Conservation (phyloP, 2,888 invertebrate species). For the Hirtodrosophila cameraria region DNA sequence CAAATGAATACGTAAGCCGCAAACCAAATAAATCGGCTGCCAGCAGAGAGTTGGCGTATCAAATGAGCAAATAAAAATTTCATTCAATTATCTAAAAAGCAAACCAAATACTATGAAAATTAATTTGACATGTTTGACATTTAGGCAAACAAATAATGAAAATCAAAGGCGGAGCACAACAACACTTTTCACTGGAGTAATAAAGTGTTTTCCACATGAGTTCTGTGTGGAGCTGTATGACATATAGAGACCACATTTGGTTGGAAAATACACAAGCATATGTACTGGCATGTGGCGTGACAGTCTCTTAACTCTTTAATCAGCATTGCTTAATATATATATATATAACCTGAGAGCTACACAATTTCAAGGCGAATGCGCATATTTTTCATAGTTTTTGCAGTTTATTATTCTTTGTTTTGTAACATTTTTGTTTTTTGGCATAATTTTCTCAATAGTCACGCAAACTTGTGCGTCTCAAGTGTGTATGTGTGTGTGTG, state of each 20-base stretch:
- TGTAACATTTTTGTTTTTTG: slow-evolving; percentile 22
- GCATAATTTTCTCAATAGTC: slow-evolving; percentile 62
- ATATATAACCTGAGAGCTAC: slow-evolving; percentile 7
- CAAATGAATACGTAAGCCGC: slow-evolving; percentile 1
- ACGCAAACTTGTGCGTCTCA: slow-evolving; percentile 59
- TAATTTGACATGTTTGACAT: slow-evolving; percentile 77
- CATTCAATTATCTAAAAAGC: slow-evolving; percentile 75
- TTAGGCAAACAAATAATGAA: slow-evolving; percentile 57
- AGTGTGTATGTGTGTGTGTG: slow-evolving; percentile 26
- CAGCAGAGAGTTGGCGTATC: slow-evolving; percentile 9
- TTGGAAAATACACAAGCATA: slow-evolving; percentile 33
- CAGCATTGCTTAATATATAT: slow-evolving; percentile 40
- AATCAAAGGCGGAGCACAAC: slow-evolving; percentile 38
- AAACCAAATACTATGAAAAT: slow-evolving; percentile 61
- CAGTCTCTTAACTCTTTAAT: slow-evolving; percentile 76
- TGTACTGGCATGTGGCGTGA: slow-evolving; percentile 54
- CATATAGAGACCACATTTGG: slow-evolving; percentile 44
- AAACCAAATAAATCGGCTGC: slow-evolving; percentile 30
- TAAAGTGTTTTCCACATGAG: slow-evolving; percentile 21
- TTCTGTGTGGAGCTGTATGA: slow-evolving; percentile 1
- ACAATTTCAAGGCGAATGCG: slow-evolving; percentile 56
- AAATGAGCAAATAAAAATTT: slow-evolving; percentile 35
- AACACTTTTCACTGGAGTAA: slow-evolving; percentile 18
- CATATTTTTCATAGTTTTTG: slow-evolving; percentile 39
- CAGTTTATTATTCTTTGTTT: slow-evolving; percentile 24